These are phyloP conservation scores for Acanthisitta chloris DNA, from an alignment of 2,113 vertebrate species.

Conservation along the genomic window DNA sequence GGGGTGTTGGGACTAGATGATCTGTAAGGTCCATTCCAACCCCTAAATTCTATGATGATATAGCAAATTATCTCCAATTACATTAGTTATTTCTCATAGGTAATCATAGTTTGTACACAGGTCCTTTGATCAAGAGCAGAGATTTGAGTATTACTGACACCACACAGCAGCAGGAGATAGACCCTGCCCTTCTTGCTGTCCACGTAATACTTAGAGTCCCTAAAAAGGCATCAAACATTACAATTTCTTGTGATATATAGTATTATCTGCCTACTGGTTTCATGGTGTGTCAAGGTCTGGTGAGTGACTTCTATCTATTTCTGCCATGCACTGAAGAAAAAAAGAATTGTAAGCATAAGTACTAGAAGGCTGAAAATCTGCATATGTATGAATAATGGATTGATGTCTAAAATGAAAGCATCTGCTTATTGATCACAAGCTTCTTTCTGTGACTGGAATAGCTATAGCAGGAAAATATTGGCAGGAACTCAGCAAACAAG, in stretches of 20 bases:
- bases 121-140: background rate
- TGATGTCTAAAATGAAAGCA: background rate
- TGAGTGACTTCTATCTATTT: background rate
- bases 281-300: background rate
- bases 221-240: background rate
- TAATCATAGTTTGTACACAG: background rate
- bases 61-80: background rate
- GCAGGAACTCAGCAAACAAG: background rate
- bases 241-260: background rate
- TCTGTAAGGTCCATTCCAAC: no score
- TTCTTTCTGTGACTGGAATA: background rate
- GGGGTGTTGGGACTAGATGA: no score
- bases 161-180: background rate
- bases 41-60: no score
- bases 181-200: background rate
- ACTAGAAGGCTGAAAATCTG: background rate
- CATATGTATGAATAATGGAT: background rate
- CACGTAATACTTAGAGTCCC: rapidly evolving
- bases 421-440: background rate
- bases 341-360: background rate
- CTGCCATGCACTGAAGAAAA: background rate
- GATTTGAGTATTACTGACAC: background rate
- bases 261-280: background rate
- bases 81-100: background rate
- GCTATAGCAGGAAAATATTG: background rate